A percentile compares a stretch with the other conserved stretches of the same genome.
Conservation (phyloP, 2,888 invertebrate genomes). For the Ganaspis brasiliensis region DNA sequence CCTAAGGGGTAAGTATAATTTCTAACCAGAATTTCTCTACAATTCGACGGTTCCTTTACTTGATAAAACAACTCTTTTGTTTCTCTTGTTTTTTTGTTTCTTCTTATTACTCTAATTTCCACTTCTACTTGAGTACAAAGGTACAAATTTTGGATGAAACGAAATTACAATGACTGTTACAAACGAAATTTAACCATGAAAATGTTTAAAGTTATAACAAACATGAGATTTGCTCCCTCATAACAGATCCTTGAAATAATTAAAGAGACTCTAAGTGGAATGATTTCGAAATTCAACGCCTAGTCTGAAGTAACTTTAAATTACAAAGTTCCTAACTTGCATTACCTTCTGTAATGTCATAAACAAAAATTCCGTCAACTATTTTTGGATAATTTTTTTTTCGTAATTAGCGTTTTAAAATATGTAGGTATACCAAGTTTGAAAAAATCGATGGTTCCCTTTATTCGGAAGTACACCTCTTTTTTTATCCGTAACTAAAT, state of each 20-base stretch:
- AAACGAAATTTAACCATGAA: neutral
- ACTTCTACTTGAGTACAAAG: neutral
- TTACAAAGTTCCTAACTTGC: neutral
- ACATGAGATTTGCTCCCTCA: neutral
- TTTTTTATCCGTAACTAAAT: too few species aligned
- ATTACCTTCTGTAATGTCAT: too few species aligned
- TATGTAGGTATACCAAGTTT: too few species aligned
- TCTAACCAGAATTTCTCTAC: conserved; percentile 59
- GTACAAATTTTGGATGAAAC: neutral
- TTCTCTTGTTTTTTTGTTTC: neutral
- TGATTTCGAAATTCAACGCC: neutral
- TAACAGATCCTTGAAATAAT: neutral
- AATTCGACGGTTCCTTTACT: conserved; percentile 57
- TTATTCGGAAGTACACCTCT: too few species aligned
- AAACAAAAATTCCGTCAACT: too few species aligned
- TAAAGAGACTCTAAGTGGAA: neutral
- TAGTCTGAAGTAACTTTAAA: neutral
- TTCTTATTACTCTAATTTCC: neutral
- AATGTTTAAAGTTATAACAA: conserved; percentile 12
- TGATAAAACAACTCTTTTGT: neutral
- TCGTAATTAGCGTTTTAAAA: too few species aligned
- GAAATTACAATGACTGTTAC: too few species aligned
- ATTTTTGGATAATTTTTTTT: too few species aligned
- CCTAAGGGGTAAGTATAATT: conserved; percentile 62
- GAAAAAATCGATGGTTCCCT: too few species aligned